phyloP scores from a whole-genome alignment of 2,797 vertebrate species.

The Lerista edwardsae region DNA sequence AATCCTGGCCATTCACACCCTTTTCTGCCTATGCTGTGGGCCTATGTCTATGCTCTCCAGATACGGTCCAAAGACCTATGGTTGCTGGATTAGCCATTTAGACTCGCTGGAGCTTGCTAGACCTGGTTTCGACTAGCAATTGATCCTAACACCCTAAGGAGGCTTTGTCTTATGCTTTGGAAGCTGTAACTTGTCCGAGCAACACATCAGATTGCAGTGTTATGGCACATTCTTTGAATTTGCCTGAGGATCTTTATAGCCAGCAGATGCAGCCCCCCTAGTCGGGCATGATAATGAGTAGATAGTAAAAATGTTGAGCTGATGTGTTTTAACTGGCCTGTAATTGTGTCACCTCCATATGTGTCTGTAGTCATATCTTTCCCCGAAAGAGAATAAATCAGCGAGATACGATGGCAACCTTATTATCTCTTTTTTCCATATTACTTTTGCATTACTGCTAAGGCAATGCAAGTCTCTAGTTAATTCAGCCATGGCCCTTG shows the following conservation, averaged over 20 bases:
- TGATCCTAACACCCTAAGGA: too few relatives aligned
- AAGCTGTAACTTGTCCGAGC: slow-evolving; percentile 17
- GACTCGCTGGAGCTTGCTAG: too few relatives aligned
- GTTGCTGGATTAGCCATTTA: too few relatives aligned
- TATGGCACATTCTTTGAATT: slow-evolving; percentile 17
- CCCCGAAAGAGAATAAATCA: slow-evolving; percentile 37
- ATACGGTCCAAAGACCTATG: too few relatives aligned
- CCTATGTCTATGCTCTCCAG: too few relatives aligned
- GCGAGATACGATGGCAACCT: slow-evolving; percentile 34
- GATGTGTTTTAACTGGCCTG: slow-evolving; percentile 43
- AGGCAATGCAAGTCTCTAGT: slow-evolving; percentile 4
- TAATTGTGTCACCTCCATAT: slow-evolving; percentile 30
- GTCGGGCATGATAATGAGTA: slow-evolving; percentile 28
- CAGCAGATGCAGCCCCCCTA: slow-evolving; percentile 38
- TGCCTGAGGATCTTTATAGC: not conserved
- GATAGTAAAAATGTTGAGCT: not conserved
- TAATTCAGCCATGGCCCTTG: slow-evolving; percentile 33
- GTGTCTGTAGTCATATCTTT: slow-evolving; percentile 32
- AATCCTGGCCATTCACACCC: too few relatives aligned
- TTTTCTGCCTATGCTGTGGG: too few relatives aligned
- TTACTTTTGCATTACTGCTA: slow-evolving; percentile 44
- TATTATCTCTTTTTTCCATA: slow-evolving; percentile 24
- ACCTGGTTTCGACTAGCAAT: too few relatives aligned
- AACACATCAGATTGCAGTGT: slow-evolving; percentile 24
- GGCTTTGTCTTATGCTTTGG: slow-evolving; percentile 6